Evolutionary conservation across 2,888 invertebrate species (phyloP), one percentile per base, ranked within the genome.

Genomic region (Peribatodes rhomboidaria): DNA sequence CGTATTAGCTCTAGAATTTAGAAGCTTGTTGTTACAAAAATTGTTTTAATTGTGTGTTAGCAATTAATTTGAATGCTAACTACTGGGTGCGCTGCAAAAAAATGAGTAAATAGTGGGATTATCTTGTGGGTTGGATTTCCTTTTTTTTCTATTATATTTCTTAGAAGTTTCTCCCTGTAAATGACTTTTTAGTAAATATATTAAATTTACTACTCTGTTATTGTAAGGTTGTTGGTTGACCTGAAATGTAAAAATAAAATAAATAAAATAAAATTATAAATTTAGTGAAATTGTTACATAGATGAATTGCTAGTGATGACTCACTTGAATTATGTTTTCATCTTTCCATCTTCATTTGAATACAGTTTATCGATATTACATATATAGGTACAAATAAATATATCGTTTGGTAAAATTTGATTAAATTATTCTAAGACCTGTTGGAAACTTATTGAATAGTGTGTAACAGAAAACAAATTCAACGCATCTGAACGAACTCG

Each of bases 401-500:
- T 27, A 27, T n/a, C n/a, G 27, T 27, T 27, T 27, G 27, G 3
- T 27, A 4, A 4, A 27, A 27, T 27, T 27, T 27, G 27, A 27
- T 27, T 27, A 27, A 27, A 27, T 27, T 27, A 27, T 2, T 27
- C 3, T 27, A 27, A 27, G 27, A 2, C 6, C 27, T 2, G 2
- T 27, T 27, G 27, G 6, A 27, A 27, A 27, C 2, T 2, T 27
- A 27, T 42, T 10, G 11, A 13, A 11, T 13, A 20, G 3, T 14
- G 4, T 14, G 8, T 2, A 73, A 76, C 60, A 78, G 73, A 80
- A 82, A 82, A 81, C 78, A 76, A 80, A 77, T 64, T 74, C 59
- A 78, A 78, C 72, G 82, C 79, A 84, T 85, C 83, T 78, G 77
- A 78, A 86, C 85, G 82, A 87, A 88, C 84, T 82, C 81, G 79